These are phyloP conservation scores for Phymorhynchus buccinoides DNA, from an alignment of 1,140 invertebrate species.

Conservation along the genomic window DNA sequence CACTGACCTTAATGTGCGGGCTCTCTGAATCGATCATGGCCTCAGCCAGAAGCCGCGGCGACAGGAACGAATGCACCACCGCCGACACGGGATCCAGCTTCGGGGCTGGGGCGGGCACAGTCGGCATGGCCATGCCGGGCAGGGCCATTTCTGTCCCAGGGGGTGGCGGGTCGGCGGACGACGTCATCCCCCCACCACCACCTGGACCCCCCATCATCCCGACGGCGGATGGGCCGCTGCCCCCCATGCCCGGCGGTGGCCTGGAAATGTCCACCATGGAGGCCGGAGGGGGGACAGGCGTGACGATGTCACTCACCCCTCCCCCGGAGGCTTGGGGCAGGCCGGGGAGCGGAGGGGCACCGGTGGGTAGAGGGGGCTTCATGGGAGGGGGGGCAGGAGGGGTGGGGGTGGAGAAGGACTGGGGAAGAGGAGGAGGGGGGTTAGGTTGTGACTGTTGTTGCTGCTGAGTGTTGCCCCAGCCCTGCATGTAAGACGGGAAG, in stretches of 20 bases:
- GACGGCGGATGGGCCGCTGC: not conserved
- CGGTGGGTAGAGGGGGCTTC: slow-evolving; percentile 36
- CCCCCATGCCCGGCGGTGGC: slow-evolving; percentile 46
- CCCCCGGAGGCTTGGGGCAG: slow-evolving; percentile 22
- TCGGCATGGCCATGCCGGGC: not conserved
- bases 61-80: slow-evolving; percentile 38
- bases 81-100: slow-evolving; percentile 12
- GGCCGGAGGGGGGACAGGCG: slow-evolving; percentile 31
- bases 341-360: slow-evolving; percentile 25
- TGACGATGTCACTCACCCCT: slow-evolving; percentile 10
- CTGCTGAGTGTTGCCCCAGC: slow-evolving; percentile 34
- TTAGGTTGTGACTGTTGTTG: slow-evolving; percentile 5
- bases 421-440: not conserved
- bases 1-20: not conserved
- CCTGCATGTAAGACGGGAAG: slow-evolving; percentile 33
- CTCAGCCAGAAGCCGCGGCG: slow-evolving; percentile 40
- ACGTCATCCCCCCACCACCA: slow-evolving; percentile 37
- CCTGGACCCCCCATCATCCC: not conserved
- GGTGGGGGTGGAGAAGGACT: slow-evolving; percentile 12
- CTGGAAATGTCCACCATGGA: slow-evolving; percentile 30
- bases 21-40: slow-evolving; percentile 46
- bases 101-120: not conserved
- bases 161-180: slow-evolving; percentile 47
- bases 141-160: slow-evolving; percentile 53
- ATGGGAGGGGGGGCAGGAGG: slow-evolving; percentile 4